Base-by-base conservation (phyloP, 2,888 invertebrate genomes). In the Oxyteleia sp. region DNA sequence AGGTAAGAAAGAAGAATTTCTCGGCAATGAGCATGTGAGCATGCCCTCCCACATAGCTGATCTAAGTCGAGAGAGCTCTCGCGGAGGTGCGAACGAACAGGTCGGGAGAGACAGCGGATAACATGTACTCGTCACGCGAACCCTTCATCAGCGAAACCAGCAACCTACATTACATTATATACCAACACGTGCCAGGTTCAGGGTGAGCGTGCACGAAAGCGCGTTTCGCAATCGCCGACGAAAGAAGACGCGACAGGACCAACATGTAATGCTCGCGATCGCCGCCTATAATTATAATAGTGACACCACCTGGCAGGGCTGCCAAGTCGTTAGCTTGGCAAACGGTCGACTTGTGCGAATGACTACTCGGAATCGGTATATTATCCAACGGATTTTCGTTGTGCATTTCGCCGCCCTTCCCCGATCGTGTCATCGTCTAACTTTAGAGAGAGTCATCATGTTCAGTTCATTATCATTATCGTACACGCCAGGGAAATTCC, bases 61-160 rank as follows among this genome's bases (percentile, higher is more conserved):
- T 53, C 61, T 29, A 45, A 43, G 63, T 20, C 18, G 16, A 63
- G 69, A 57, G 53, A 18, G 35, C 38, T 51, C n/a, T 47, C 15
- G 68, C 75, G 43, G 51, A 91, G 92, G 91, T 90, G 91, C 89
- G 90, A 91, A 91, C 91, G 89, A 93, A 88, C 88, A 85, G 89
- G 89, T 89, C 88, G 88, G 86, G 78, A 88, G 86, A 88, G 91
- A 93, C 88, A n/a, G n/a, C 85, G 86, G 89, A 91, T n/a, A 88
- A 88, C 84, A 87, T 86, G 87, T 86, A 89, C 89, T 90, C 92
- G 91, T 93, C 93, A 93, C 93, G 93, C 93, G 92, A 93, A 93
- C 91, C 92, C 92, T 93, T 93, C 93, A 93, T 93, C 93, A 93
- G 90, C 84, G 90, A 88, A 87, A 87, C 89, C 88, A 88, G 89